phyloP scores from a whole-genome alignment of 2,113 vertebrate species.

The Microtus montanus region DNA sequence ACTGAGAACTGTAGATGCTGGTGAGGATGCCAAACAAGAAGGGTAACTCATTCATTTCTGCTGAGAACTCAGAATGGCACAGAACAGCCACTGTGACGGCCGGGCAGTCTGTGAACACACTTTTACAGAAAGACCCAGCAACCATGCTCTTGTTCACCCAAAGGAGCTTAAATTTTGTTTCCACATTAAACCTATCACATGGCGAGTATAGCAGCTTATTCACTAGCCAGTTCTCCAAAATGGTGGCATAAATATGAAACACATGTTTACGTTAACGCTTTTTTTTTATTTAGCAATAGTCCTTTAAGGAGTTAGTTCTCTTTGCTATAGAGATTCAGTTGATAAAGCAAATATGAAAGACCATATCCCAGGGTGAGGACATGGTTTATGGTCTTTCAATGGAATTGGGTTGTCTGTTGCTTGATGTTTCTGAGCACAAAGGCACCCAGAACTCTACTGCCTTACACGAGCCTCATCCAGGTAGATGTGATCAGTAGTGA shows the following conservation, averaged over 20 bases:
- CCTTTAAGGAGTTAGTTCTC: conserved; percentile 10
- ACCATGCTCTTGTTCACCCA: neutral
- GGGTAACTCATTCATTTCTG: no score
- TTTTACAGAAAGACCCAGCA: neutral
- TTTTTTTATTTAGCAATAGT: conserved; percentile 7
- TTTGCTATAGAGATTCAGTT: neutral
- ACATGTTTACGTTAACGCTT: neutral
- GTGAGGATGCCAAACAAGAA: neutral
- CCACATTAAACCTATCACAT: neutral
- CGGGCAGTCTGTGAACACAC: no score
- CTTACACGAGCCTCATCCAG: neutral
- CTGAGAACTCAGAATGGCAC: neutral
- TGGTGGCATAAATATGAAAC: neutral
- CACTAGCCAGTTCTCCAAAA: neutral
- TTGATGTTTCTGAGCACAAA: neutral
- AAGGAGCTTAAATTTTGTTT: neutral
- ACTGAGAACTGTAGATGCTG: neutral
- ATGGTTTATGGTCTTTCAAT: neutral
- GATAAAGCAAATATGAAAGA: neutral
- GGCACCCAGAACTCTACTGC: neutral
- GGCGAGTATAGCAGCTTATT: neutral
- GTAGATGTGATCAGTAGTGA: neutral
- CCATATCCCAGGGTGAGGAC: neutral
- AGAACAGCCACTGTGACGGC: neutral
- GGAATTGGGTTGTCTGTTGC: neutral